These are phyloP conservation scores for Seira ritae DNA, from an alignment of 2,888 invertebrate genomes.

Conservation along the genomic window DNA sequence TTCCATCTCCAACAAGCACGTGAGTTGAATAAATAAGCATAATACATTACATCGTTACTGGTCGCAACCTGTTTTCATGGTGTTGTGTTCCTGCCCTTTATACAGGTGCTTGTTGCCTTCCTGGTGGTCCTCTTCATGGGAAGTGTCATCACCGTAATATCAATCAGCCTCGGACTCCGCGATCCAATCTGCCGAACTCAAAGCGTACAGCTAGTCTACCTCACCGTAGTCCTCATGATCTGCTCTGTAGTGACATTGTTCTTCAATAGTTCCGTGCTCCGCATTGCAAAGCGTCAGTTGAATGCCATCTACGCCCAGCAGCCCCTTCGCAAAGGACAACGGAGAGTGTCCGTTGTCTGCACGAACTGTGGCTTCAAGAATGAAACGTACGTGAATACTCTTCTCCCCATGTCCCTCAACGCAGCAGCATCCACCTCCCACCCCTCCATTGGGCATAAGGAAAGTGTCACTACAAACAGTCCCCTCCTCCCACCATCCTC, in stretches of 20 bases:
- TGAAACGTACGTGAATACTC: slow-evolving; percentile 71
- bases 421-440: not conserved
- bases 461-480: slow-evolving; percentile 16
- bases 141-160: slow-evolving; percentile 66
- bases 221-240: slow-evolving; percentile 71
- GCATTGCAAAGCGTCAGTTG: slow-evolving; percentile 72
- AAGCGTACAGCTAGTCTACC: slow-evolving; percentile 71
- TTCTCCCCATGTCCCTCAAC: slow-evolving; percentile 40
- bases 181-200: slow-evolving; percentile 70
- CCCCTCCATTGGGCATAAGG: slow-evolving; percentile 7
- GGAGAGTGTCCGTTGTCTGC: slow-evolving; percentile 72
- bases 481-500: slow-evolving; percentile 15
- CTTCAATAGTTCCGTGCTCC: slow-evolving; percentile 72
- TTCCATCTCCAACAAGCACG: slow-evolving; percentile 71
- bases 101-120: slow-evolving; percentile 70
- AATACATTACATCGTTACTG: not conserved
- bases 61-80: not conserved
- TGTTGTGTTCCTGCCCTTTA: not conserved
- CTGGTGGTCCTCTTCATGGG: slow-evolving; percentile 69
- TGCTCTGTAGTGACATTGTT: slow-evolving; percentile 73
- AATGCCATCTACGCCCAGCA: slow-evolving; percentile 73
- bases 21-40: slow-evolving; percentile 43
- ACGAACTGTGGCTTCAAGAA: slow-evolving; percentile 73
- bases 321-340: slow-evolving; percentile 55
- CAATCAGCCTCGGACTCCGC: slow-evolving; percentile 68